phyloP scores from a whole-genome alignment of 2,888 invertebrate species.

The Drosophila setosimentum region DNA sequence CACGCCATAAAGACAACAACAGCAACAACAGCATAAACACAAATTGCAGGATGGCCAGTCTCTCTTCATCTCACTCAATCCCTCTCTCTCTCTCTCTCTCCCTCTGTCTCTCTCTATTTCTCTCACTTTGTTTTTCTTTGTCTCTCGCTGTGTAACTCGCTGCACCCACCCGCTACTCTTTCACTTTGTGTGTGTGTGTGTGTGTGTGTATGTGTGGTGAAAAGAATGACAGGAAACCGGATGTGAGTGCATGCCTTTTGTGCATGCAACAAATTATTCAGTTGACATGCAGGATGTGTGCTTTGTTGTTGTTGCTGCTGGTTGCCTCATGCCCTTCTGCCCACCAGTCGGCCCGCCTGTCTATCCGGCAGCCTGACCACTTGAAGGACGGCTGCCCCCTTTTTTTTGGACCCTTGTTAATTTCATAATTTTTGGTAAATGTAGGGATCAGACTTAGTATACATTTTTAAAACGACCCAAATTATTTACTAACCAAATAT shows the following conservation, averaged over 20 bases:
- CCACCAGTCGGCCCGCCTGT: constrained; percentile 13
- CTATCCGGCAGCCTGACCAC: constrained; percentile 37
- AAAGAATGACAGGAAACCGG: constrained; percentile 82
- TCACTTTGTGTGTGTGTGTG: neutral
- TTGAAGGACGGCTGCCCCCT: constrained; percentile 26
- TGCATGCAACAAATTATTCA: constrained; percentile 82
- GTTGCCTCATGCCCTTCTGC: constrained; percentile 32
- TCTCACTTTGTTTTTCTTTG: neutral
- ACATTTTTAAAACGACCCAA: neutral
- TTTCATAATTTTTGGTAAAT: constrained; percentile 26
- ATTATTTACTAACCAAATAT: neutral
- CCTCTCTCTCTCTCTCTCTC: neutral
- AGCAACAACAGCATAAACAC: constrained; percentile 69
- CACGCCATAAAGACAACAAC: constrained; percentile 78
- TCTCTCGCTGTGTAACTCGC: neutral
- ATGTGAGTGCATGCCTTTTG: constrained; percentile 82
- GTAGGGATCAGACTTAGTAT: neutral
- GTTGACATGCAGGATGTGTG: constrained; percentile 80
- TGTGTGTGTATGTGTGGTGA: constrained; percentile 45
- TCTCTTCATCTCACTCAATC: neutral
- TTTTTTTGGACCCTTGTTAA: constrained; percentile 18
- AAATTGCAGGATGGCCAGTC: constrained; percentile 66
- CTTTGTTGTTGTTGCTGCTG: constrained; percentile 67
- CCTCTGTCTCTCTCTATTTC: neutral
- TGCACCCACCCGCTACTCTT: neutral